phyloP scores from a whole-genome alignment of 1,140 invertebrate genomes.

The Wasmannia auropunctata region DNA sequence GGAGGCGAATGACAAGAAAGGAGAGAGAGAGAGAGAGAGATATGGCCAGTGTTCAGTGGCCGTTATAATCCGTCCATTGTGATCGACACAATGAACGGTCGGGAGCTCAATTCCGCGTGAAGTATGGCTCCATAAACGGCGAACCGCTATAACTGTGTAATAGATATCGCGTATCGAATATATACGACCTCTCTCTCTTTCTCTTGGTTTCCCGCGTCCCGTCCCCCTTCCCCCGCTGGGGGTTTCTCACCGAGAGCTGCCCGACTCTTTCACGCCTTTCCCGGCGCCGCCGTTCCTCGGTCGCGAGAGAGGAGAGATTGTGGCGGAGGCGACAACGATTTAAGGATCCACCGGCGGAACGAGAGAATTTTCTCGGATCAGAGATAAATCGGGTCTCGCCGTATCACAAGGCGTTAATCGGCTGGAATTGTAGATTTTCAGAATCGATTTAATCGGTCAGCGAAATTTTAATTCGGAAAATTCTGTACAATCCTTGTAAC shows the following conservation, averaged over 20 bases:
- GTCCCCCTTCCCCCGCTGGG: background rate
- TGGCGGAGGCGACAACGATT: slow-evolving; percentile 30
- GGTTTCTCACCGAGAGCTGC: background rate
- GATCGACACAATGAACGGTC: slow-evolving; percentile 77
- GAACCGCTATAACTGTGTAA: slow-evolving; percentile 62
- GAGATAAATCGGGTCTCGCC: slow-evolving; percentile 25
- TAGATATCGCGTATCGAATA: slow-evolving; percentile 72
- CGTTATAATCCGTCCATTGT: slow-evolving; percentile 78
- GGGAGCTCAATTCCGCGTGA: slow-evolving; percentile 72
- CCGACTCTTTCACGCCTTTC: slow-evolving; percentile 42
- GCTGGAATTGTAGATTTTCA: background rate
- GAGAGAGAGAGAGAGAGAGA: slow-evolving; percentile 29
- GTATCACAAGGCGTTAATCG: background rate
- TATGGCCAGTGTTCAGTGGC: slow-evolving; percentile 69
- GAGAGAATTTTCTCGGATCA: slow-evolving; percentile 10
- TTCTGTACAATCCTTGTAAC: background rate
- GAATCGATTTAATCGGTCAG: slow-evolving; percentile 1
- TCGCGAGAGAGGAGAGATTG: too few species aligned
- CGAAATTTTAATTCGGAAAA: background rate
- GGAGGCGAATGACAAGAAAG: background rate
- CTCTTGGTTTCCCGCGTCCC: background rate
- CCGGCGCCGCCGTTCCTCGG: slow-evolving; percentile 6
- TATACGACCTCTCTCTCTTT: slow-evolving; percentile 52
- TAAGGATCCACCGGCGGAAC: background rate
- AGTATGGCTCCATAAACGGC: slow-evolving; percentile 74